These are phyloP conservation scores for Mesorhabditis belari DNA, from an alignment of 2,888 invertebrate species.

Conservation along the genomic window DNA sequence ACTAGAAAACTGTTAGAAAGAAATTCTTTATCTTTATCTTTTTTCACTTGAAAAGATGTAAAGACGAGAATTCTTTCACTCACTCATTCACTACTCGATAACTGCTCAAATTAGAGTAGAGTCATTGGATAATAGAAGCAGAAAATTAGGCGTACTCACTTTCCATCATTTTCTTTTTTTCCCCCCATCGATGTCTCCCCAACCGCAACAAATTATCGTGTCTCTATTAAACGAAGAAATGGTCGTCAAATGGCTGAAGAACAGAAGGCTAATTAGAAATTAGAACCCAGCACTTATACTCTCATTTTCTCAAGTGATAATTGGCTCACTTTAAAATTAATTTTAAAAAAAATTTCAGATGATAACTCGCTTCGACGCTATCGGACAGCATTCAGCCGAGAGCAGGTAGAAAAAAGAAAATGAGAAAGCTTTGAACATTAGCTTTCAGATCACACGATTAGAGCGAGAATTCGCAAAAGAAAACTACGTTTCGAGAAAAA, in stretches of 20 bases:
- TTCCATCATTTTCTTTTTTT: no score
- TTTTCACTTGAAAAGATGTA: no score
- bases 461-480: constrained; percentile 95
- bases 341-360: constrained; percentile 14
- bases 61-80: no score
- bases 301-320: not conserved
- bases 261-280: not conserved
- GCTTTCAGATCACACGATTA: constrained; percentile 66
- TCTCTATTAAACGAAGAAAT: no score
- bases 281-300: not conserved
- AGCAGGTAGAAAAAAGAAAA: constrained; percentile 90
- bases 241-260: no score
- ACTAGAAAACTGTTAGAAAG: no score
- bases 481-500: constrained; percentile 90
- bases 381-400: constrained; percentile 90
- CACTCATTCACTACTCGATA: no score
- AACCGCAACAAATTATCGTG: not conserved
- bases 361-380: constrained; percentile 65
- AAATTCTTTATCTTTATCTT: no score
- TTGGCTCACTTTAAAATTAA: not conserved
- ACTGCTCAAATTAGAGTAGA: no score
- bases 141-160: no score
- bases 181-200: not conserved
- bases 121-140: no score
- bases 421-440: constrained; percentile 92